A percentile compares a stretch with the other conserved stretches of the same genome.
Conservation (phyloP, 2,113 vertebrate species). For the Hippopotamus amphibius region DNA sequence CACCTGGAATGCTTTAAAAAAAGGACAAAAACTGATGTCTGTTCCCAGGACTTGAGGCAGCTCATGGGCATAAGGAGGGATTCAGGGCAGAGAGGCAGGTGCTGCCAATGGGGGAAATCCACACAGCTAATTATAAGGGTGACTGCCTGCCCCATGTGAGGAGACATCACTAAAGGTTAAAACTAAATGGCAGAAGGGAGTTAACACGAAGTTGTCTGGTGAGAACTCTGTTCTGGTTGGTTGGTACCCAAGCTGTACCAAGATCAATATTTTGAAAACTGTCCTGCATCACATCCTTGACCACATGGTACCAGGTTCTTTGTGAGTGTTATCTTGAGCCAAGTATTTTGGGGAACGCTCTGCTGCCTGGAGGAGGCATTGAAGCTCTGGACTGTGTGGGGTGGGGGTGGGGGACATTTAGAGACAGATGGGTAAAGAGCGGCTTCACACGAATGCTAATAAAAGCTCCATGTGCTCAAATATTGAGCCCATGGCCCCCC, state of each 20-base stretch:
- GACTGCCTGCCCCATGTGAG: not conserved
- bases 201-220: not conserved
- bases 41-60: not conserved
- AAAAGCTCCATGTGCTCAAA: not conserved
- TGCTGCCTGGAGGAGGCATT: not conserved
- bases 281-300: not conserved
- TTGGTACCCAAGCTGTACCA: not conserved
- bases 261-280: not conserved
- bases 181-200: not conserved
- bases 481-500: not conserved
- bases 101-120: not conserved
- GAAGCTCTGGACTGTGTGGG: not conserved
- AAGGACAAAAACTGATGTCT: not conserved
- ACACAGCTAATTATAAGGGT: not conserved
- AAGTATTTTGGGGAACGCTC: not conserved
- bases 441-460: not conserved
- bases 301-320: not conserved
- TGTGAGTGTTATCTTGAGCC: not conserved
- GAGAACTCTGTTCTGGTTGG: not conserved
- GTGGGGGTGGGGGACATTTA: not conserved
- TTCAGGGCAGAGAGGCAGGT: not conserved
- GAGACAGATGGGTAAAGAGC: not conserved
- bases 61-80: not conserved
- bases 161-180: not conserved
- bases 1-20: not conserved